These are phyloP conservation scores for Episyrphus balteatus DNA, from an alignment of 1,140 invertebrate species.

Conservation along the genomic window DNA sequence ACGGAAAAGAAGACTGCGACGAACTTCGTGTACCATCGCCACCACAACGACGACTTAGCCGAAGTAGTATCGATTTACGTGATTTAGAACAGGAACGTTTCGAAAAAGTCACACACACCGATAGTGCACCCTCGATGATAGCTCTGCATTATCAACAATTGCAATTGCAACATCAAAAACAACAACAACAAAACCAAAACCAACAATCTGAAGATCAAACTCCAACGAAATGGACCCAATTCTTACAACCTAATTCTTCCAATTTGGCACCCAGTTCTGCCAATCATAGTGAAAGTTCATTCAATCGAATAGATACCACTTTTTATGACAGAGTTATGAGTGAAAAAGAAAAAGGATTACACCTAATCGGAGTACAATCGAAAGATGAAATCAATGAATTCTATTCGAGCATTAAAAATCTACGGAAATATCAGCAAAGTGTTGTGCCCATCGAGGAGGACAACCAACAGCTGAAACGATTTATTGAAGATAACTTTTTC, in stretches of 20 bases:
- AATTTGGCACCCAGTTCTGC: not conserved
- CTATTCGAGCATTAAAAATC: conserved; percentile 13
- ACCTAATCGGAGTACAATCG: conserved; percentile 25
- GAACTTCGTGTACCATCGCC: conserved; percentile 34
- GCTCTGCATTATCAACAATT: conserved; percentile 15
- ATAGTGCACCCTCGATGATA: conserved; percentile 37
- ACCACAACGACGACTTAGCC: conserved; percentile 31
- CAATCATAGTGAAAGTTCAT: not conserved
- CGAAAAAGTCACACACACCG: conserved; percentile 34
- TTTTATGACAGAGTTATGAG: not conserved
- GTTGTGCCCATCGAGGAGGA: conserved; percentile 32
- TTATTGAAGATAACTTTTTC: conserved; percentile 35
- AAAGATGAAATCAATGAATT: conserved; percentile 30
- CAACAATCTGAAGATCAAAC: conserved; percentile 10
- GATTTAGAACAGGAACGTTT: conserved; percentile 36
- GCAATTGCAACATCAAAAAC: conserved; percentile 10
- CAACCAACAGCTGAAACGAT: conserved; percentile 35
- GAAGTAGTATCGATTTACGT: conserved; percentile 35
- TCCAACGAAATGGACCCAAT: conserved; percentile 7
- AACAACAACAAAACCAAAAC: conserved; percentile 7
- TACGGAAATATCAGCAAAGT: conserved; percentile 8
- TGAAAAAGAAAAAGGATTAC: conserved; percentile 11
- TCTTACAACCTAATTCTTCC: too few species aligned
- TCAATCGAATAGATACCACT: not conserved
- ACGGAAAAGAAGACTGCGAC: conserved; percentile 35